Evolutionary conservation across 2,888 invertebrate species (phyloP).

Genomic region (Drosophila silvestris): DNA sequence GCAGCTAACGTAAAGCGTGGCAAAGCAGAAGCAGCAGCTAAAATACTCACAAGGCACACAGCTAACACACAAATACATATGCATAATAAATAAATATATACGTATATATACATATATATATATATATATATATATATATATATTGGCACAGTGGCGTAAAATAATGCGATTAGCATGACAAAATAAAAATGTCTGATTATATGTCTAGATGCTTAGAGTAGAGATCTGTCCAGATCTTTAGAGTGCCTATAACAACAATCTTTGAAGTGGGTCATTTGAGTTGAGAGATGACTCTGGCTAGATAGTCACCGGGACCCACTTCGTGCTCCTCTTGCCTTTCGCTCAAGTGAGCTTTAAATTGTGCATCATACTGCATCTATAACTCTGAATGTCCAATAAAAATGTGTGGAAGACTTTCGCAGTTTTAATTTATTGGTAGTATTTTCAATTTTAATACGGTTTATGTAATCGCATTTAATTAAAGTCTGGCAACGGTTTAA

Average conservation of each 20-base stretch:
- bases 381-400: not conserved
- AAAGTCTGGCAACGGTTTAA: not conserved
- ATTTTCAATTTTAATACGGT: not conserved
- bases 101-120: not conserved
- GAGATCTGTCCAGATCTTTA: not conserved
- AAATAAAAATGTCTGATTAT: constrained; percentile 53
- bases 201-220: constrained; percentile 29
- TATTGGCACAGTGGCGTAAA: constrained; percentile 46
- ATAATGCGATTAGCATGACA: constrained; percentile 64
- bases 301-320: constrained; percentile 3
- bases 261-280: constrained; percentile 55
- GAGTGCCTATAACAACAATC: not conserved
- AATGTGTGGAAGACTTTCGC: not conserved
- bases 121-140: not conserved
- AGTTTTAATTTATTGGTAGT: not conserved
- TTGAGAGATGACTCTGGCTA: constrained; percentile 2
- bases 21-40: constrained; percentile 16
- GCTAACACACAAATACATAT: not conserved
- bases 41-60: constrained; percentile 34
- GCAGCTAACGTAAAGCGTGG: constrained; percentile 14
- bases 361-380: not conserved
- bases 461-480: not conserved
- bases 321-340: not conserved
- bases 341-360: constrained; percentile 5
- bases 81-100: not conserved